These are phyloP conservation scores for Eupithecia subfuscata DNA, from an alignment of 2,888 invertebrate species.

Conservation along the genomic window DNA sequence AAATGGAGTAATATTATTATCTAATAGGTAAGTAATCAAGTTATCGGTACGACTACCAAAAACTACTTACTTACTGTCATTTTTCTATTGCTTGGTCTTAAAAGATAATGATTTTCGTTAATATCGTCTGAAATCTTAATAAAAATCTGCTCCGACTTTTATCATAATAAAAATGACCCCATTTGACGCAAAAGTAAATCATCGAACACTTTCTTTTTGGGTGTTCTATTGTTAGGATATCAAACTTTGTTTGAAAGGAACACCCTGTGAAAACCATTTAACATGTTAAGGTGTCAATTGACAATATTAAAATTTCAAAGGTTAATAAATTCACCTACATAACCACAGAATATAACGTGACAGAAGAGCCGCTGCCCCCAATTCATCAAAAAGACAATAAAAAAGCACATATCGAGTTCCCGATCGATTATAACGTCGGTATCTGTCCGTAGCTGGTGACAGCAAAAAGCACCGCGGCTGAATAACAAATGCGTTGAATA, in stretches of 20 bases:
- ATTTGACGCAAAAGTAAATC: neutral
- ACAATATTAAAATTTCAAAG: conserved; percentile 1
- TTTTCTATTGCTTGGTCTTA: too few species aligned
- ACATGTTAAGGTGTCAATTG: neutral
- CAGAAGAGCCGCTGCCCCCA: conserved; percentile 38
- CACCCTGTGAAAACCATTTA: neutral
- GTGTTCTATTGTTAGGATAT: too few species aligned
- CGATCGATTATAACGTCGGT: conserved; percentile 57
- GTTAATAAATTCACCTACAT: conserved; percentile 30
- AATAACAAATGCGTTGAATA: conserved; percentile 73
- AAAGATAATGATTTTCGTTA: too few species aligned
- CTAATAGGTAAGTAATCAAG: conserved; percentile 8
- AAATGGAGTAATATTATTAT: conserved; percentile 7
- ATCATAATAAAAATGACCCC: neutral
- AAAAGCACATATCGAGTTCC: conserved; percentile 50
- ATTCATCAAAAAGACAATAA: conserved; percentile 44
- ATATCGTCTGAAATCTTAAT: too few species aligned
- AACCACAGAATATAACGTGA: conserved; percentile 34
- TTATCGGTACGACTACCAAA: neutral
- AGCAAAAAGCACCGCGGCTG: conserved; percentile 67
- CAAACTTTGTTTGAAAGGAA: too few species aligned
- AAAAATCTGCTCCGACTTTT: too few species aligned
- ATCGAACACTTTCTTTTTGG: too few species aligned
- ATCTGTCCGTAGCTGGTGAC: conserved; percentile 66
- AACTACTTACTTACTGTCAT: neutral